phyloP scores from a whole-genome alignment of 1,140 invertebrate species.

The Cotesia typhae region DNA sequence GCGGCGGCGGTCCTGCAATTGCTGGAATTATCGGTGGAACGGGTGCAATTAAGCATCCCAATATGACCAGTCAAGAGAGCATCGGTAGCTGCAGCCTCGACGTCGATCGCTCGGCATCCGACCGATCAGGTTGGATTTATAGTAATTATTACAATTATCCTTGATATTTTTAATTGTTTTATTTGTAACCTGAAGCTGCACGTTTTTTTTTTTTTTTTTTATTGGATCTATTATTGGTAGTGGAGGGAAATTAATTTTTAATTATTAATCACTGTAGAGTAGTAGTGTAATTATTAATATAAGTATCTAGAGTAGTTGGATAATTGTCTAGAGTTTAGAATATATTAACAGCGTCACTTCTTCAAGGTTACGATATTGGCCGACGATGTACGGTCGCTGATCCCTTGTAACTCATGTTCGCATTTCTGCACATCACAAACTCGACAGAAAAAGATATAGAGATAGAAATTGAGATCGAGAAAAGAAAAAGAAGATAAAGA shows the following conservation, averaged over 20 bases:
- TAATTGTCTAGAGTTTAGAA: no score
- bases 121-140: constrained; percentile 76
- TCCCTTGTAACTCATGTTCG: constrained; percentile 18
- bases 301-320: no score
- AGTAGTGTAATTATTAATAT: background rate
- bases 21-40: no score
- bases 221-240: no score
- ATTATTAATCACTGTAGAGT: no score
- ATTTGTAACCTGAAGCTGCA: background rate
- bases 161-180: background rate
- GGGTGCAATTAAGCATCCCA: constrained; percentile 48
- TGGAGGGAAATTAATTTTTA: no score
- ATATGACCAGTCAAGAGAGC: constrained; percentile 68
- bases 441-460: no score
- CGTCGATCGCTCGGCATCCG: constrained; percentile 79
- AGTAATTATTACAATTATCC: background rate
- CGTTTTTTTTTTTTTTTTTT: no score
- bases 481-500: no score
- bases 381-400: constrained; percentile 26
- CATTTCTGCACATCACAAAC: constrained; percentile 5
- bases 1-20: background rate
- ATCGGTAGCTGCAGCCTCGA: constrained; percentile 86
- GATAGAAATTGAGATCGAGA: no score
- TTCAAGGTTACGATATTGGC: constrained; percentile 27
- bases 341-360: background rate